Percentiles rank a stretch among this genome's conserved stretches.
Conservation (phyloP, 2,797 vertebrate species). For the Telmatherina bonti region DNA sequence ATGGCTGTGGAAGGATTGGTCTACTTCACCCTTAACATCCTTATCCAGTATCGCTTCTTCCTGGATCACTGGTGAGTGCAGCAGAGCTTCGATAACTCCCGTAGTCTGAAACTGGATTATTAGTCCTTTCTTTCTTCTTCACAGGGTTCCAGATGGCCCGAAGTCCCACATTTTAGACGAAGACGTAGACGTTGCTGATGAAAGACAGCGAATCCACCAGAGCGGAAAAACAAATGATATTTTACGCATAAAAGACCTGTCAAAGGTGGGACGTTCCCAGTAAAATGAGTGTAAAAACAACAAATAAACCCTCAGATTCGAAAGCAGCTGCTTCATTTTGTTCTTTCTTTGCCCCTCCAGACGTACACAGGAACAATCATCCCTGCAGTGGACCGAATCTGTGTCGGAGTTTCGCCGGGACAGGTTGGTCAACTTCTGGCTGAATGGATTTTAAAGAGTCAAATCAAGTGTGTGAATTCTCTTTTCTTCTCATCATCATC, state of each 20-base stretch:
- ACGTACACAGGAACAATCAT: constrained; percentile 84
- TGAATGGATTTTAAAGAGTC: background rate
- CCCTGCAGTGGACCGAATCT: constrained; percentile 92
- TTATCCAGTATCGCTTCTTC: constrained; percentile 89
- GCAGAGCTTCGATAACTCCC: background rate
- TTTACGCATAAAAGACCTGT: constrained; percentile 88
- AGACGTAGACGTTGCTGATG: constrained; percentile 91
- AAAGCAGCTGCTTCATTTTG: background rate
- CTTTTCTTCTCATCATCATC: constrained; percentile 14
- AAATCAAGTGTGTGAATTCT: background rate
- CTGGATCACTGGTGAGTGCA: constrained; percentile 83
- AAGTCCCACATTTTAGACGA: constrained; percentile 81
- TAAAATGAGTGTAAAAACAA: background rate
- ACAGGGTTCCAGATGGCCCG: constrained; percentile 82
- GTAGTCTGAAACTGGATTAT: background rate
- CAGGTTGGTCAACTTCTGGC: constrained; percentile 81
- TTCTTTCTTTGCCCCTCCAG: constrained; percentile 67
- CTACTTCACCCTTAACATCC: constrained; percentile 90
- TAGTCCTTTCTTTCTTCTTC: background rate
- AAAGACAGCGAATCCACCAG: constrained; percentile 87
- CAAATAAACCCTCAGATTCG: background rate
- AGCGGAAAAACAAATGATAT: constrained; percentile 86
- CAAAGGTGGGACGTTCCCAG: constrained; percentile 83
- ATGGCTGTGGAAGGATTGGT: constrained; percentile 89
- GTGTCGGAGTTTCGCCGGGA: constrained; percentile 90